A percentile compares a stretch with the other conserved stretches of the same genome.
These are phyloP conservation scores for Hycleus phaleratus DNA, from an alignment of 1,140 invertebrate species.

Conservation along the genomic window DNA sequence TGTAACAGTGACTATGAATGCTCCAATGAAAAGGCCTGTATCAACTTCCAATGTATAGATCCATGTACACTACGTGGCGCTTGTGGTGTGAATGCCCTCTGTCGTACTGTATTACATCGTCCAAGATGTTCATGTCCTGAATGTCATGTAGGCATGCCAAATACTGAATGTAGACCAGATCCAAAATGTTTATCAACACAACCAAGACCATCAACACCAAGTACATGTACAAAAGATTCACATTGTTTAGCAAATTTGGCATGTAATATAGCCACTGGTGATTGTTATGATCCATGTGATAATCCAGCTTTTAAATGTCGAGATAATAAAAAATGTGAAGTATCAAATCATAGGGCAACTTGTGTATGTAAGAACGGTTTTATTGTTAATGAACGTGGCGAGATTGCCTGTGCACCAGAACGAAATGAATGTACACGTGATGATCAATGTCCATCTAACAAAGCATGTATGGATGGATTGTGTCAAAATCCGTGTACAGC, in stretches of 20 bases:
- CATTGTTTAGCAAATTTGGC: slow-evolving; percentile 70
- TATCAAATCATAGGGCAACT: slow-evolving; percentile 71
- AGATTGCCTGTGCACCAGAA: slow-evolving; percentile 73
- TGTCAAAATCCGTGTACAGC: slow-evolving; percentile 79
- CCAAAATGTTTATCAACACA: slow-evolving; percentile 59
- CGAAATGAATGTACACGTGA: slow-evolving; percentile 69
- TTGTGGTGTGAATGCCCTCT: slow-evolving; percentile 83
- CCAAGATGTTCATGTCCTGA: slow-evolving; percentile 79
- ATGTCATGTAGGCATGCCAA: slow-evolving; percentile 75
- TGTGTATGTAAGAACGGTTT: slow-evolving; percentile 87
- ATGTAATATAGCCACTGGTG: slow-evolving; percentile 57
- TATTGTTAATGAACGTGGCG: slow-evolving; percentile 73
- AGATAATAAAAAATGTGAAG: slow-evolving; percentile 78
- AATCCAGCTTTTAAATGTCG: slow-evolving; percentile 56
- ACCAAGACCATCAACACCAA: slow-evolving; percentile 39
- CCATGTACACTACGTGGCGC: slow-evolving; percentile 79
- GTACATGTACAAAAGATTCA: slow-evolving; percentile 54
- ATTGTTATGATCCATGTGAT: slow-evolving; percentile 73
- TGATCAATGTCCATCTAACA: slow-evolving; percentile 76
- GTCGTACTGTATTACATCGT: slow-evolving; percentile 72
- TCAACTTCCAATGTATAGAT: slow-evolving; percentile 78
- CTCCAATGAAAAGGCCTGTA: slow-evolving; percentile 82
- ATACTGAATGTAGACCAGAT: slow-evolving; percentile 66
- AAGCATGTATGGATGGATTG: slow-evolving; percentile 70
- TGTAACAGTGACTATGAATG: slow-evolving; percentile 86